Percentiles rank a stretch among this genome's conserved stretches.
phyloP scores from a whole-genome alignment of 1,140 invertebrate genomes.

The Zaprionus camerounensis region DNA sequence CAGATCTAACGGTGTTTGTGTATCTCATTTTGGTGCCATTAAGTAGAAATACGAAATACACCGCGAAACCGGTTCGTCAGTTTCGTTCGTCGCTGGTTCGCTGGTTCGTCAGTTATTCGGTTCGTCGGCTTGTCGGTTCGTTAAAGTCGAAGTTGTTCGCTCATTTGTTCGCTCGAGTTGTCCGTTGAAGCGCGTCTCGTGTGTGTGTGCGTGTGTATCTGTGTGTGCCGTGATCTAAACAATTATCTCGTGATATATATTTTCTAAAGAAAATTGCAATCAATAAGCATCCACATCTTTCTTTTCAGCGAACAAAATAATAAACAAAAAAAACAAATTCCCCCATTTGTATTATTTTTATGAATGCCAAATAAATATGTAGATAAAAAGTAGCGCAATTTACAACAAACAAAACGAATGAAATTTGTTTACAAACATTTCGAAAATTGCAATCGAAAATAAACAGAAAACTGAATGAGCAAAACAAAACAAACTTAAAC shows the following conservation, averaged over 20 bases:
- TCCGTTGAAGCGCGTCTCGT: slow-evolving; percentile 44
- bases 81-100: slow-evolving; percentile 11
- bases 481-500: slow-evolving; percentile 9
- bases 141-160: slow-evolving; percentile 18
- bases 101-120: slow-evolving; percentile 2
- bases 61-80: slow-evolving; percentile 57
- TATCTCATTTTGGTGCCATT: slow-evolving; percentile 52
- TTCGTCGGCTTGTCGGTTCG: slow-evolving; percentile 8
- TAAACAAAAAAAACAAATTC: slow-evolving; percentile 32
- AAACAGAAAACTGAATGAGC: slow-evolving; percentile 30
- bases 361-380: slow-evolving; percentile 42
- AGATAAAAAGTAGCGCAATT: slow-evolving; percentile 27
- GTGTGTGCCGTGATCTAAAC: slow-evolving; percentile 38
- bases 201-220: slow-evolving; percentile 16
- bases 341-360: slow-evolving; percentile 19
- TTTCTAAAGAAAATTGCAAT: slow-evolving; percentile 39
- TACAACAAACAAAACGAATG: slow-evolving; percentile 17
- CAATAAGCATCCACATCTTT: slow-evolving; percentile 40
- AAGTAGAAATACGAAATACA: slow-evolving; percentile 59
- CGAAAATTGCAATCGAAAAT: slow-evolving; percentile 16
- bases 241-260: slow-evolving; percentile 33
- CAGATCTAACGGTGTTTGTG: slow-evolving; percentile 70
- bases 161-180: slow-evolving; percentile 58
- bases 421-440: slow-evolving; percentile 30
- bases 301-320: slow-evolving; percentile 45